Evolutionary conservation across 2,888 invertebrate species (phyloP).

Genomic region (Malthinus seriepunctatus): DNA sequence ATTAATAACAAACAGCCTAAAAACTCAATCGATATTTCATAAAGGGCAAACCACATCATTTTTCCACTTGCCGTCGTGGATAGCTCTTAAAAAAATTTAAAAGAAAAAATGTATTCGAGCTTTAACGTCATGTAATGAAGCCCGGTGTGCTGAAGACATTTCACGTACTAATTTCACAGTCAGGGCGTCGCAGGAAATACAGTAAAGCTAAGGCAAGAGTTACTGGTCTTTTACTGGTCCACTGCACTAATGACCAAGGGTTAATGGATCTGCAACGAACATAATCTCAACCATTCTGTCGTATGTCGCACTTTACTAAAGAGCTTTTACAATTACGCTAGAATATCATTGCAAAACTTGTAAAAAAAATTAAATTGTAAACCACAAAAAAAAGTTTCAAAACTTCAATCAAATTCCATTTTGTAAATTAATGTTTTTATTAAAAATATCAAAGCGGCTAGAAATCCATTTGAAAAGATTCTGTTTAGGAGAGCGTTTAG

Average conservation of each 20-base stretch:
- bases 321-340: slow-evolving; percentile 12
- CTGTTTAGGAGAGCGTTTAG: too few species aligned
- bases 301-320: slow-evolving; percentile 12
- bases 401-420: too few species aligned
- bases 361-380: not conserved
- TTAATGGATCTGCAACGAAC: slow-evolving; percentile 28
- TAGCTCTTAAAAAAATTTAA: too few species aligned
- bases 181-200: slow-evolving; percentile 11
- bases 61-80: too few species aligned
- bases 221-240: slow-evolving; percentile 25
- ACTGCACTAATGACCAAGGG: slow-evolving; percentile 29
- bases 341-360: slow-evolving; percentile 1
- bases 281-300: slow-evolving; percentile 18
- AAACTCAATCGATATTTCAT: not conserved
- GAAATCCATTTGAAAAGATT: too few species aligned
- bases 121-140: slow-evolving; percentile 3
- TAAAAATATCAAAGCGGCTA: too few species aligned
- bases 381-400: too few species aligned
- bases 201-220: slow-evolving; percentile 12
- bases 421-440: too few species aligned
- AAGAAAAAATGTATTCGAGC: too few species aligned
- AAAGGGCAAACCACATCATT: too few species aligned
- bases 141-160: slow-evolving; percentile 17
- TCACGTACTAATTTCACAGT: slow-evolving; percentile 19
- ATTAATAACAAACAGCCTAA: slow-evolving; percentile 28